Evolutionary conservation across 2,797 vertebrate species (phyloP).

Genomic region (Morelia viridis): DNA sequence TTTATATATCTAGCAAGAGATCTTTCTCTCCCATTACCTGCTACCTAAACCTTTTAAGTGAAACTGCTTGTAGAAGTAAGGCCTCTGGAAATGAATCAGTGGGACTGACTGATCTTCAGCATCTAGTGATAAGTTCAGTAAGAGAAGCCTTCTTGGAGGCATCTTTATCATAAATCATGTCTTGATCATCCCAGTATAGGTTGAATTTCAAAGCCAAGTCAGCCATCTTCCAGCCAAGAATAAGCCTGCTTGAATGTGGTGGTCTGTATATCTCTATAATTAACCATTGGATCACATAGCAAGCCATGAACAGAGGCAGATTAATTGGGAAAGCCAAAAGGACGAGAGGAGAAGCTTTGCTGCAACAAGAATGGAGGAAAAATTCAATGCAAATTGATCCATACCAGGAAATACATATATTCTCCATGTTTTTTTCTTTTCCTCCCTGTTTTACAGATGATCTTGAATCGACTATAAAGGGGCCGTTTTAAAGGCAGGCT

Average conservation of each 20-base stretch:
- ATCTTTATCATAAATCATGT: not conserved
- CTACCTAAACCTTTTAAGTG: not conserved
- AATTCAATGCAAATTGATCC: slow-evolving; percentile 72
- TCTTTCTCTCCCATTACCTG: not conserved
- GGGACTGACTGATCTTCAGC: not conserved
- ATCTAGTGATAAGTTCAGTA: not conserved
- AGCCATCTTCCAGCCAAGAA: not conserved
- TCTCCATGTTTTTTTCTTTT: slow-evolving; percentile 40
- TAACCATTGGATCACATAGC: no score
- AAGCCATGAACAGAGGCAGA: not conserved
- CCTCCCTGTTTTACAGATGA: slow-evolving; percentile 66
- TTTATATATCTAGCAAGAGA: not conserved
- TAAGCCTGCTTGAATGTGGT: not conserved
- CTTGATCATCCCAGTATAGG: not conserved
- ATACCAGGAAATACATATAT: slow-evolving; percentile 62
- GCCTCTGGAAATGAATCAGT: not conserved
- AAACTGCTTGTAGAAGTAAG: not conserved
- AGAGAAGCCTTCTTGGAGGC: not conserved
- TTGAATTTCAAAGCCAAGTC: not conserved
- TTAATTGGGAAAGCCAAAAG: not conserved
- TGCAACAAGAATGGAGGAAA: slow-evolving; percentile 29
- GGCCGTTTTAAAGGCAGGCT: slow-evolving; percentile 66
- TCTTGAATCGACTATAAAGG: slow-evolving; percentile 65
- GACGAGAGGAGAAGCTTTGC: slow-evolving; percentile 13
- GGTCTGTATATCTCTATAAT: not conserved